phyloP scores from a whole-genome alignment of 2,113 vertebrate species.

The Hypocryptadius cinnamomeus region DNA sequence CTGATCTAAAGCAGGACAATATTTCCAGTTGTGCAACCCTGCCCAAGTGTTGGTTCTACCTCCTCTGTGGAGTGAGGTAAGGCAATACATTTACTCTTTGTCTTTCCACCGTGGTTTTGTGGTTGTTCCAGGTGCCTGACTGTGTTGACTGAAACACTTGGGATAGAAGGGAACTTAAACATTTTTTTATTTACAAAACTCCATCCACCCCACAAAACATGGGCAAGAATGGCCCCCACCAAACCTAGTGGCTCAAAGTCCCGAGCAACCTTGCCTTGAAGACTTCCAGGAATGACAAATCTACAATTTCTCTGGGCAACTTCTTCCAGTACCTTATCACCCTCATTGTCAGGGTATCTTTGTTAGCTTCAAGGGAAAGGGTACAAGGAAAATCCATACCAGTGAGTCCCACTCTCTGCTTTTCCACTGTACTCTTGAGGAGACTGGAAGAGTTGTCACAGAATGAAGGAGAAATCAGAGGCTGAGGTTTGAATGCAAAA shows the following conservation, averaged over 20 bases:
- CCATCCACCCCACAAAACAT: neutral
- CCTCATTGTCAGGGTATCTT: neutral
- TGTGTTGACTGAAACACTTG: accelerated
- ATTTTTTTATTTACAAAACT: neutral
- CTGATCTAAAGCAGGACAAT: neutral
- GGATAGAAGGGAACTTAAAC: neutral
- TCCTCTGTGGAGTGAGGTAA: neutral
- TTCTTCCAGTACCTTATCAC: neutral
- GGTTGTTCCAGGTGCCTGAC: no score
- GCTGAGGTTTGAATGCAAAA: neutral
- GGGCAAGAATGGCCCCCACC: neutral
- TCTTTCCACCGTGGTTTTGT: neutral
- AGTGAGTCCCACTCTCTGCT: neutral
- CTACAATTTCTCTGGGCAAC: neutral
- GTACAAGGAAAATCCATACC: neutral
- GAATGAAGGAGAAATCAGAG: neutral
- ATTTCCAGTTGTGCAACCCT: neutral
- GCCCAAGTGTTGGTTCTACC: neutral
- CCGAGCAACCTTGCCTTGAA: no score
- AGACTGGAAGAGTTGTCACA: neutral
- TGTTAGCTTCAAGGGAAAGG: neutral
- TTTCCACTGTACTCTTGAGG: neutral
- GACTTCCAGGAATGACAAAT: neutral
- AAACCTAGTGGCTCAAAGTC: neutral
- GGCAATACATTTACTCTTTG: neutral